phyloP scores from a whole-genome alignment of 2,113 vertebrate genomes.

The Dermatemys mawii region DNA sequence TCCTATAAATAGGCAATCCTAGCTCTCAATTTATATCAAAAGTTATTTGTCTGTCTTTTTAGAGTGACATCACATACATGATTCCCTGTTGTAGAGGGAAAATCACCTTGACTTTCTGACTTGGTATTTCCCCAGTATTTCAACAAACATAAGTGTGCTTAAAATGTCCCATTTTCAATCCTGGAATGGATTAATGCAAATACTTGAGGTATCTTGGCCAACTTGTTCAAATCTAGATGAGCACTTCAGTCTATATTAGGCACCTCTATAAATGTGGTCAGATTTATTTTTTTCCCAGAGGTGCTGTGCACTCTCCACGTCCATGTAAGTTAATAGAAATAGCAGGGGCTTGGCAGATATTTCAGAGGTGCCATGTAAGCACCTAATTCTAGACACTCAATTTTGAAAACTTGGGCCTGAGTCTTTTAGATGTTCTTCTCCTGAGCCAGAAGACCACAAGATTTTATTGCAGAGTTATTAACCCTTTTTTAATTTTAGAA shows the following conservation, averaged over 20 bases:
- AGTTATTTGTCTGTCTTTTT: background rate
- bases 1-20: conserved; percentile 5
- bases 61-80: background rate
- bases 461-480: background rate
- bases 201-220: background rate
- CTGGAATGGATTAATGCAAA: conserved; percentile 6
- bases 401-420: background rate
- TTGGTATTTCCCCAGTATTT: background rate
- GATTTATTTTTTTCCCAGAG: background rate
- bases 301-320: rapidly evolving
- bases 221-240: background rate
- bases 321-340: background rate
- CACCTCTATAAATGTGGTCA: background rate
- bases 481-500: background rate
- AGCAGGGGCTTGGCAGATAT: conserved; percentile 6
- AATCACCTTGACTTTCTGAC: background rate
- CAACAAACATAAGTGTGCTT: conserved; percentile 14
- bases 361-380: background rate
- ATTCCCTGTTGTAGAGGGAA: background rate
- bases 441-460: background rate
- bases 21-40: background rate
- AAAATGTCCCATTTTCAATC: conserved; percentile 2
- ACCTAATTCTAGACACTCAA: background rate
- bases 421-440: background rate
- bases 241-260: conserved; percentile 17